Percentiles rank a stretch among this genome's conserved stretches.
These are phyloP conservation scores for Spodoptera littoralis DNA, from an alignment of 2,888 invertebrate species.

Conservation along the genomic window DNA sequence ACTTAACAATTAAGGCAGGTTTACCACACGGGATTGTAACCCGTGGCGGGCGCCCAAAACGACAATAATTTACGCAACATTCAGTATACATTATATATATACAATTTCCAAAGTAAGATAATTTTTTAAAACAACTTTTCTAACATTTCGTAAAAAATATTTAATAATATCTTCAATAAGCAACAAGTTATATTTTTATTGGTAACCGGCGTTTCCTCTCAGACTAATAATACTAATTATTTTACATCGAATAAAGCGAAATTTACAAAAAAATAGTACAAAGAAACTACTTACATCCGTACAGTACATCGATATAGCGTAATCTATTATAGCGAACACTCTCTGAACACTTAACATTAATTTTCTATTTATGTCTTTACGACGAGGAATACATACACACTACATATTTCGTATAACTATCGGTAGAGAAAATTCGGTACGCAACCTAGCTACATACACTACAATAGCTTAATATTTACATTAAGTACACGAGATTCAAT, in stretches of 20 bases:
- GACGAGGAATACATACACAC: conserved; percentile 73
- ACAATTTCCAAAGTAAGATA: conserved; percentile 72
- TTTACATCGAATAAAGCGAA: conserved; percentile 84
- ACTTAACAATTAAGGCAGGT: conserved; percentile 80
- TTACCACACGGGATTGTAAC: conserved; percentile 48
- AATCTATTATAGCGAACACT: conserved; percentile 84
- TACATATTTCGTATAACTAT: conserved; percentile 74
- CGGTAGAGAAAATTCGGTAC: conserved; percentile 86
- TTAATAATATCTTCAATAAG: conserved; percentile 87
- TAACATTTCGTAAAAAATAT: conserved; percentile 84
- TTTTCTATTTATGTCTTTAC: conserved; percentile 70
- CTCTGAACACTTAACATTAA: conserved; percentile 80
- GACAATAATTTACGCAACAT: conserved; percentile 84
- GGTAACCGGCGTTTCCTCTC: conserved; percentile 89
- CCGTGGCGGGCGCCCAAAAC: conserved; percentile 69
- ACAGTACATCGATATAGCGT: conserved; percentile 71
- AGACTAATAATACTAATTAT: conserved; percentile 88
- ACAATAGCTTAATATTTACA: conserved; percentile 81
- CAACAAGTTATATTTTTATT: conserved; percentile 88
- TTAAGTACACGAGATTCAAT: conserved; percentile 79
- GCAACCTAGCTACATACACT: conserved; percentile 71
- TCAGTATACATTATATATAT: conserved; percentile 70
- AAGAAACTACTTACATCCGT: conserved; percentile 81
- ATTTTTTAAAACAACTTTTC: conserved; percentile 79
- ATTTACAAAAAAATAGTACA: conserved; percentile 79